Conservation (phyloP, 2,888 invertebrate genomes). For the Apamea sordens region DNA sequence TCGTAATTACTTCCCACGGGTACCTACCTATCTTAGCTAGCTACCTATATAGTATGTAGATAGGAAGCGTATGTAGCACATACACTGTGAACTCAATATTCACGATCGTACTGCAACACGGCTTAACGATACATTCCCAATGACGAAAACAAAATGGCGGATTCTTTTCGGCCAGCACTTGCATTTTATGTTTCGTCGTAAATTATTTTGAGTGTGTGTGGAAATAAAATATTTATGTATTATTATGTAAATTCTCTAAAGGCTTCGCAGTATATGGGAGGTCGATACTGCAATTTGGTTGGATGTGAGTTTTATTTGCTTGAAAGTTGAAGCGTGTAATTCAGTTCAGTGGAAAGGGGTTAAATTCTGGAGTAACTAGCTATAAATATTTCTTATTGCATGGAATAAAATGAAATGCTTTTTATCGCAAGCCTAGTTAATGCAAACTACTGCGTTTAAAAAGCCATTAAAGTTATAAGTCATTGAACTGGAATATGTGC, state of each 20-base stretch:
- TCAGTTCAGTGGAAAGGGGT: background rate
- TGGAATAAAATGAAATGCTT: background rate
- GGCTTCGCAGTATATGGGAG: constrained; percentile 9
- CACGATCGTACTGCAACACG: constrained; percentile 38
- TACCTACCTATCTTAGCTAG: background rate
- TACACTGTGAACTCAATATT: constrained; percentile 21
- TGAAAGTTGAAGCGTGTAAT: constrained; percentile 20
- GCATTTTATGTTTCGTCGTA: constrained; percentile 43
- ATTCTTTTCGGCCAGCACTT: constrained; percentile 30
- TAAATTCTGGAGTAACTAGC: background rate
- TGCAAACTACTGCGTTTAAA: background rate
- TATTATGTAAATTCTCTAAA: constrained; percentile 31
- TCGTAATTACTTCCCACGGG: constrained; percentile 56
- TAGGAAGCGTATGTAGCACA: background rate
- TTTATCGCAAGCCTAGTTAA: background rate
- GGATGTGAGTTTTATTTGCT: constrained; percentile 21
- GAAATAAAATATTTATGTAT: constrained; percentile 48
- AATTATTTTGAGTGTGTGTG: constrained; percentile 36
- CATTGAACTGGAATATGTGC: background rate
- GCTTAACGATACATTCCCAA: constrained; percentile 40
- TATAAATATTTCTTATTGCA: background rate
- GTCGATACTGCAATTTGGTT: constrained; percentile 38
- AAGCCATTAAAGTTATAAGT: background rate
- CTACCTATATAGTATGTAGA: background rate
- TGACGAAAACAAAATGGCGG: constrained; percentile 47